Percentiles rank a stretch among this genome's conserved stretches.
Conservation (phyloP, 2,113 vertebrate genomes). For the Ceyx margarethae region DNA sequence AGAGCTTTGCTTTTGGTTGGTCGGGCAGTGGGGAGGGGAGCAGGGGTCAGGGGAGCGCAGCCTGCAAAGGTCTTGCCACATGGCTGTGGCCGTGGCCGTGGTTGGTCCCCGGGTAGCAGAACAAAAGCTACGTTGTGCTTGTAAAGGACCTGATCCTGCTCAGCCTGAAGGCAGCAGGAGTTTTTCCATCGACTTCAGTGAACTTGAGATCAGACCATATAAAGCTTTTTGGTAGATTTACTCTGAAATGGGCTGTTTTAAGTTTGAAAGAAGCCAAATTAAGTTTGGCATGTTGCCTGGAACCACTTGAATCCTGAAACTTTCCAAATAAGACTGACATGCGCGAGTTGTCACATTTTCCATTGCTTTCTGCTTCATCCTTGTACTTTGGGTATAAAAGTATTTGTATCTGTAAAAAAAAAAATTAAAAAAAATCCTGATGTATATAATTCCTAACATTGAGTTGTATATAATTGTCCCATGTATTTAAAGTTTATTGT, state of each 20-base stretch:
- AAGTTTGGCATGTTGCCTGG: conserved; percentile 79
- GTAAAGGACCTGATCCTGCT: background rate
- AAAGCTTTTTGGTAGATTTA: conserved; percentile 71
- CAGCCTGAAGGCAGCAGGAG: conserved; percentile 17
- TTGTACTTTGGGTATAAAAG: conserved; percentile 62
- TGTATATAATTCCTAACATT: conserved; percentile 70
- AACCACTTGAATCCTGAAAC: conserved; percentile 85
- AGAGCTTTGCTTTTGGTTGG: background rate
- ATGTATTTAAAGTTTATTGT: conserved; percentile 76
- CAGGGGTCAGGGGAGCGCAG: background rate
- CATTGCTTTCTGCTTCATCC: conserved; percentile 66
- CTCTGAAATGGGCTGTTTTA: conserved; percentile 72
- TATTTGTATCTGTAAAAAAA: conserved; percentile 61
- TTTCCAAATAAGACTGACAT: conserved; percentile 74
- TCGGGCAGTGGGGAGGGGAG: no score
- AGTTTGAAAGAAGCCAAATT: conserved; percentile 77
- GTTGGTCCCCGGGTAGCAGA: background rate
- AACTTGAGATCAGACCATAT: conserved; percentile 61
- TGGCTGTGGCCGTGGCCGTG: no score
- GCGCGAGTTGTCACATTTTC: conserved; percentile 77
- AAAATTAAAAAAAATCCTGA: background rate
- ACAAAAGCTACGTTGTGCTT: conserved; percentile 45
- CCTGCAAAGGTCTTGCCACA: background rate
- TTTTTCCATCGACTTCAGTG: conserved; percentile 45
- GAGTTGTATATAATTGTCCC: conserved; percentile 76